These are phyloP conservation scores for Epirrhoe alternata DNA, from an alignment of 2,888 invertebrate genomes.

Conservation along the genomic window DNA sequence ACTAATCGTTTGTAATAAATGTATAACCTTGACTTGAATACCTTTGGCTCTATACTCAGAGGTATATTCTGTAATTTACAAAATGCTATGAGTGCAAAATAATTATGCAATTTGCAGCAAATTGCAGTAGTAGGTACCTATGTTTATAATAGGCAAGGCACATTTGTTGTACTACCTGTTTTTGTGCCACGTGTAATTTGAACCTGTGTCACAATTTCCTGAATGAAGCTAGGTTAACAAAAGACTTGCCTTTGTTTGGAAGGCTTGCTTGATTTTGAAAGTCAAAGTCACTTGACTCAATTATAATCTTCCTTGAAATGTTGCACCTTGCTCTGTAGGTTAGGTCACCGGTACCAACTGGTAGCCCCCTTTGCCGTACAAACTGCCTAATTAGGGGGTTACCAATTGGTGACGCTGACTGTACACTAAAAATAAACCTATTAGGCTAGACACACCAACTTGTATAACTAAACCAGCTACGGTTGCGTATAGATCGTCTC, in stretches of 20 bases:
- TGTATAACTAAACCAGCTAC: no score
- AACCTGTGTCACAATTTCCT: neutral
- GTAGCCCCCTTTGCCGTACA: no score
- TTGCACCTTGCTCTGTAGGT: no score
- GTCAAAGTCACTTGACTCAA: no score
- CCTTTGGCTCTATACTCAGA: conserved; percentile 16
- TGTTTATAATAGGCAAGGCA: neutral
- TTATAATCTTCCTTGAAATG: no score
- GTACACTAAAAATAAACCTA: no score
- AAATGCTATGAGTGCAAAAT: conserved; percentile 27
- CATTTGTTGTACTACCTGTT: neutral
- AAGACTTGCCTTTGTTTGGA: neutral
- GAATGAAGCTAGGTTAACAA: neutral
- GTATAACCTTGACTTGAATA: conserved; percentile 31
- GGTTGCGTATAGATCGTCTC: no score
- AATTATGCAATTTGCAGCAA: conserved; percentile 28
- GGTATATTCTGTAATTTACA: conserved; percentile 16
- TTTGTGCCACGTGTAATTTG: neutral
- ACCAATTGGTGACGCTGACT: no score
- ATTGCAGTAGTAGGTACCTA: conserved; percentile 8
- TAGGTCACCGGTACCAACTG: no score
- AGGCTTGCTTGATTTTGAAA: no score
- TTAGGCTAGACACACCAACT: no score
- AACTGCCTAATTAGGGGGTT: no score
- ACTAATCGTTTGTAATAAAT: conserved; percentile 15